Percentiles rank a stretch among this genome's conserved stretches.
phyloP scores from a whole-genome alignment of 1,140 invertebrate genomes.

The Lordiphosa stackelbergi region DNA sequence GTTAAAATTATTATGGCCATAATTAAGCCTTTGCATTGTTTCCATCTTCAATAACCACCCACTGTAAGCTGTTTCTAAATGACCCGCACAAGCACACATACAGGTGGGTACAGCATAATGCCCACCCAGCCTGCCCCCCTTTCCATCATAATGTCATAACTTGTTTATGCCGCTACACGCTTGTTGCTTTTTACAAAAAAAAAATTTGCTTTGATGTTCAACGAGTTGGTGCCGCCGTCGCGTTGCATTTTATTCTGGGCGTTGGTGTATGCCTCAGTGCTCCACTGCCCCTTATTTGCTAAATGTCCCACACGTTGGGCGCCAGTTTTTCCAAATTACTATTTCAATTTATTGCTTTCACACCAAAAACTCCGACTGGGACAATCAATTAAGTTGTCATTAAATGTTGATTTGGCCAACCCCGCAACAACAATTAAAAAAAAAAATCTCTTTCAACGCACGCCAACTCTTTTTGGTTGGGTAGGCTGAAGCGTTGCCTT shows the following conservation, averaged over 20 bases:
- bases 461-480: constrained; percentile 53
- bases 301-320: constrained; percentile 27
- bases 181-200: constrained; percentile 35
- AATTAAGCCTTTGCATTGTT: too few species aligned
- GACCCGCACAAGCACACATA: too few species aligned
- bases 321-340: constrained; percentile 16
- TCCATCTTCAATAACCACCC: too few species aligned
- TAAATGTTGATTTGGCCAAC: constrained; percentile 40
- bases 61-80: too few species aligned
- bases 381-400: constrained; percentile 66
- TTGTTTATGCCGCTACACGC: constrained; percentile 50
- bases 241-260: constrained; percentile 34
- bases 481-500: constrained; percentile 25
- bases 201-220: constrained; percentile 55
- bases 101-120: not conserved
- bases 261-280: constrained; percentile 35
- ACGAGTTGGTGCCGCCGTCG: constrained; percentile 43
- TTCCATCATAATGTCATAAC: constrained; percentile 39
- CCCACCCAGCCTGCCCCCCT: not conserved
- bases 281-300: constrained; percentile 31
- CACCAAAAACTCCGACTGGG: constrained; percentile 24
- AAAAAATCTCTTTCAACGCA: constrained; percentile 16
- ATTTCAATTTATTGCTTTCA: constrained; percentile 57
- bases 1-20: too few species aligned
- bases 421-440: not conserved